Evolutionary conservation across 1,140 invertebrate species (phyloP), one percentile per base, ranked within the genome.

Genomic region (Catajapyx aquilonaris): DNA sequence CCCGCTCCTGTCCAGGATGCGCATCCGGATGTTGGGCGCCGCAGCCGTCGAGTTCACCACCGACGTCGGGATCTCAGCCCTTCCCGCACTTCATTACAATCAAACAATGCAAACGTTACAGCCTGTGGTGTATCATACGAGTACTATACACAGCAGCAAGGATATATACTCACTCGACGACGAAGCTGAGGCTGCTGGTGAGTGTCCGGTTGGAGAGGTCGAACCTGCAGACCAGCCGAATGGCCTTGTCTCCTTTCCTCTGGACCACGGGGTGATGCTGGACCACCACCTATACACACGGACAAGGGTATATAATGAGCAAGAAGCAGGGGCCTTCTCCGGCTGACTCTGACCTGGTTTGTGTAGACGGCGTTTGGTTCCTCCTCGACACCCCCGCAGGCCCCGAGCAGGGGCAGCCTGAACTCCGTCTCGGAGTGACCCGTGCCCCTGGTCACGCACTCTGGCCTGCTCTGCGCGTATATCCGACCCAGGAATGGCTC

Each of bases 231-330:
- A 64, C 61, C 1, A 70, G 50, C 42, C 57, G 58, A 16, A 69
- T 55, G 3, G 68, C 58, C 34, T 65, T 52, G 45, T 71, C 68
- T 2, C 65, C 66, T 15, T 62, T 50, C 32, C 64, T 52, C 42
- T 71, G 68, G 17, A 71, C 65, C 35, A 69, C 58, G 1, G 66
- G 65, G 46, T 71, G 68, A 37, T 65, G 61, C 44, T 71, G 68
- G 11, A 71, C 54, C 0, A 70, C 57, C n/a, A 71, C 51, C 1
- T 62, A 59, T 7, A 62, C 60, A 43, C 59, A 62, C 19, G 55
- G n/a, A n/a, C n/a, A n/a, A n/a, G n/a, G n/a, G n/a, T n/a, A n/a
- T n/a, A n/a, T n/a, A n/a, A n/a, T n/a, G n/a, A n/a, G n/a, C n/a
- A n/a, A n/a, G n/a, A n/a, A n/a, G n/a, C n/a, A n/a, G n/a, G n/a